Evolutionary conservation across 2,113 vertebrate genomes (phyloP).

Genomic region (Felis catus): F.catus_Fca126_mat1.0 CM031412.1:9332001-9332500

Average conservation of each 20-base stretch:
- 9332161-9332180: constrained; percentile 12
- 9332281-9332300: background rate
- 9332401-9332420: background rate
- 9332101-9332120: background rate
- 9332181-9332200: background rate
- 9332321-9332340: background rate
- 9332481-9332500: background rate
- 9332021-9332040: background rate
- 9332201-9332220: background rate
- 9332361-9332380: background rate
- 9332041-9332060: background rate
- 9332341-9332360: background rate
- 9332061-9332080: rapidly evolving
- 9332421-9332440: background rate
- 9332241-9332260: background rate
- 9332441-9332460: background rate
- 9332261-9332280: background rate
- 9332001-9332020: background rate
- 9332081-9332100: background rate
- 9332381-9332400: rapidly evolving
- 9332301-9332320: background rate
- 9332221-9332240: background rate
- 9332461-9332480: background rate
- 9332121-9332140: background rate
- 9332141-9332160: background rate